A percentile compares a stretch with the other conserved stretches of the same genome.
Conservation (phyloP, 1,140 invertebrate species). For the Pristionchus pacificus region DNA sequence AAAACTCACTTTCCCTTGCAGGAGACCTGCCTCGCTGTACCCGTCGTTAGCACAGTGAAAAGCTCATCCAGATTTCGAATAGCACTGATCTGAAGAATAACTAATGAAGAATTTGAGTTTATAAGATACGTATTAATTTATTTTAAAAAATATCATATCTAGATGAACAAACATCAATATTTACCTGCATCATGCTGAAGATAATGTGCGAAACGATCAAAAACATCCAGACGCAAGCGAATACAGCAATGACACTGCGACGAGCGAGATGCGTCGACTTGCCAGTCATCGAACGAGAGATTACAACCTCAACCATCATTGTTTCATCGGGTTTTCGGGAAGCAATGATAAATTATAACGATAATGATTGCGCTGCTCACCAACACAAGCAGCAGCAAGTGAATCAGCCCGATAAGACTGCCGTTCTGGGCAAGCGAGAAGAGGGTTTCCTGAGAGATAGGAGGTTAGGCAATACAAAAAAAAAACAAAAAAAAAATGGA, state of each 20-base stretch:
- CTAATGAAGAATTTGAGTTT: background rate
- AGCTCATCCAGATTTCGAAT: slow-evolving; percentile 49
- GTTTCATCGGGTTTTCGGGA: background rate
- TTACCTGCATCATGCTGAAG: slow-evolving; percentile 44
- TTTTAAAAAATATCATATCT: too few species aligned
- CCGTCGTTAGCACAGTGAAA: slow-evolving; percentile 35
- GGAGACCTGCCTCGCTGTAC: slow-evolving; percentile 22
- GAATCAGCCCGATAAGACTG: slow-evolving; percentile 46
- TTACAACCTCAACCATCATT: slow-evolving; percentile 38
- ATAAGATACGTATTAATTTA: background rate
- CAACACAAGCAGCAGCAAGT: slow-evolving; percentile 48
- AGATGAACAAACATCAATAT: too few species aligned
- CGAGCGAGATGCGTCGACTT: slow-evolving; percentile 51
- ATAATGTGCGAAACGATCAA: slow-evolving; percentile 47
- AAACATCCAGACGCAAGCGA: slow-evolving; percentile 50
- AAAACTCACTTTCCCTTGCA: slow-evolving; percentile 9
- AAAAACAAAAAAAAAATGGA: too few species aligned
- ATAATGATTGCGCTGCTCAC: slow-evolving; percentile 6
- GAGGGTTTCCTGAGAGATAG: slow-evolving; percentile 45
- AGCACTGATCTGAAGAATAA: slow-evolving; percentile 45
- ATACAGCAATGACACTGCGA: slow-evolving; percentile 45
- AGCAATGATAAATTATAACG: too few species aligned
- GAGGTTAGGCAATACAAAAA: too few species aligned
- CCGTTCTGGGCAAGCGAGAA: slow-evolving; percentile 56
- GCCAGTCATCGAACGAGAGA: slow-evolving; percentile 53